Evolutionary conservation across 2,113 vertebrate genomes (phyloP), one percentile per base, ranked within the genome.

Genomic region (Excalfactoria chinensis): DNA sequence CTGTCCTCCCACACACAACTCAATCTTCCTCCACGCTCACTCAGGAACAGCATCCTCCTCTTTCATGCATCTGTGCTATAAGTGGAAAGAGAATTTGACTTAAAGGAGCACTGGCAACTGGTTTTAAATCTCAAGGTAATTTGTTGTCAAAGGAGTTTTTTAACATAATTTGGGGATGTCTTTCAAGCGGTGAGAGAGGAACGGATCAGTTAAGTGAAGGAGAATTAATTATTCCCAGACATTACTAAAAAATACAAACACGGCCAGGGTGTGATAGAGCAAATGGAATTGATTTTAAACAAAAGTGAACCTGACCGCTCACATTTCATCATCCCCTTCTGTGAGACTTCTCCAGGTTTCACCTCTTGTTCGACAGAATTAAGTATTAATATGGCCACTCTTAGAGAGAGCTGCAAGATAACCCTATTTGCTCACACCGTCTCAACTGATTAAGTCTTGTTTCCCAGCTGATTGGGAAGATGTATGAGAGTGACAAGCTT

Each of bases 1-100:
- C 86, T 90, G 95, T 91, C 93, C 84, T 92, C 95, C 91, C 70
- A 96, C 93, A 11, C 91, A 89, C 90, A 90, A 75, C 69, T 97
- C 96, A 94, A 91, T 88, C 86, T 89, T 95, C 80, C 63, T 89
- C 88, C 1, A 0, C 48, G 67, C 86, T 89, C 14, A 0, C 74
- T 43, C 69, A 78, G 75, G 84, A 95, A 74, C 69, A 77, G 75
- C 93, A 94, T 53, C 85, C 84, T 91, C 72, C 91, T 92, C 82
- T 94, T 89, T 53, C 91, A 14, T 87, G 53, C 9, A 2, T 88
- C 87, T 95, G 87, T 92, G 69, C 89, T 94, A 80, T 80, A 92
- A 95, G 75, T 81, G 66, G 91, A 96, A 92, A 81, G 70, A 93
- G 79, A 32, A 88, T 92, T 80, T 95, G 72, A 84, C 86, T 95